Evolutionary conservation across 2,888 invertebrate genomes (phyloP).

Genomic region (Chymomyza caudatula): DNA sequence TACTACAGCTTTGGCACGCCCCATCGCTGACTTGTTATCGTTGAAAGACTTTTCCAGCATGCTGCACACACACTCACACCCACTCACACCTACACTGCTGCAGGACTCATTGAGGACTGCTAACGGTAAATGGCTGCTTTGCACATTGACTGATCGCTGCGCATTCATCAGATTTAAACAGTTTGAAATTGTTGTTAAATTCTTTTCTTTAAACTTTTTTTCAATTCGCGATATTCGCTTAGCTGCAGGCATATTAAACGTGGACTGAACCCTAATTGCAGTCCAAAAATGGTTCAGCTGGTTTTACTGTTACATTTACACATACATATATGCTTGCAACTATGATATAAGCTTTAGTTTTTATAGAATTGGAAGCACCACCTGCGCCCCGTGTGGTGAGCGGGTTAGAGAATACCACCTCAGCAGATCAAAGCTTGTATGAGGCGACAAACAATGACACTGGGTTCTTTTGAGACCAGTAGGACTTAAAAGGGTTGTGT

Average conservation of each 20-base stretch:
- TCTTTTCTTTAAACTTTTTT: neutral
- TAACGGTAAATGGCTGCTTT: neutral
- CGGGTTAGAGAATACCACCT: too few species aligned
- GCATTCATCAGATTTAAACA: neutral
- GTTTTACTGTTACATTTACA: too few species aligned
- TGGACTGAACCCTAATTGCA: too few species aligned
- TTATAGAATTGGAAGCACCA: too few species aligned
- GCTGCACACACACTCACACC: neutral
- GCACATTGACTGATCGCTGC: neutral
- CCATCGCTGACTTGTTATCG: slow-evolving; percentile 38
- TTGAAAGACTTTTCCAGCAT: slow-evolving; percentile 20
- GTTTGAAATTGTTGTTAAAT: neutral
- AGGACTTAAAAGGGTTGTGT: too few species aligned
- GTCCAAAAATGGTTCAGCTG: neutral
- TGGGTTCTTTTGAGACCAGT: too few species aligned
- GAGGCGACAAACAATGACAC: too few species aligned
- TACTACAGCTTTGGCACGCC: neutral
- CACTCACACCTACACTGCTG: neutral
- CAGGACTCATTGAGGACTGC: neutral
- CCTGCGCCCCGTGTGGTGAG: too few species aligned
- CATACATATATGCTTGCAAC: too few species aligned
- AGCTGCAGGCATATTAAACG: neutral
- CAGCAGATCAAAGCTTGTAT: too few species aligned
- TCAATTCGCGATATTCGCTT: neutral
- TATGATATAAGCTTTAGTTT: too few species aligned